Conservation (phyloP, 1,140 invertebrate species). For the Kradibia gibbosae region DNA sequence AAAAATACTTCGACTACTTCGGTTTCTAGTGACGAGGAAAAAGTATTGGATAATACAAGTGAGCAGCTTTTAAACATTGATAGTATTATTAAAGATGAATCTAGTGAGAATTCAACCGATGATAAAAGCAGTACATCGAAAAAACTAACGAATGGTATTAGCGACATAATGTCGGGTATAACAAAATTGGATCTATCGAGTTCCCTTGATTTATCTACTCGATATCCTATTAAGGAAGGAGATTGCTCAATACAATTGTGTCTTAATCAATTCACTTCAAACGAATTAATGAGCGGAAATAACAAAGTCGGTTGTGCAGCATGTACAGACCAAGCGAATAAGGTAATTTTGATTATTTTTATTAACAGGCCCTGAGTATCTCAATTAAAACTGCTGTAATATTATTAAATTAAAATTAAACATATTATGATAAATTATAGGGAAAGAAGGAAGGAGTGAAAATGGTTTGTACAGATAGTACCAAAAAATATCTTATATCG, state of each 20-base stretch:
- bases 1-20: slow-evolving; percentile 62
- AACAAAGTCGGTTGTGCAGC: slow-evolving; percentile 94
- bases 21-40: slow-evolving; percentile 47
- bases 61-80: slow-evolving; percentile 25
- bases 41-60: slow-evolving; percentile 29
- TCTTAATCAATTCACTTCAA: slow-evolving; percentile 91
- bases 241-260: slow-evolving; percentile 90
- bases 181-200: slow-evolving; percentile 55
- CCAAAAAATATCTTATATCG: slow-evolving; percentile 92
- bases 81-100: slow-evolving; percentile 40
- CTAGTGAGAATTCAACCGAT: slow-evolving; percentile 32
- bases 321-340: slow-evolving; percentile 84
- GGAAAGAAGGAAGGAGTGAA: slow-evolving; percentile 77
- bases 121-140: slow-evolving; percentile 27
- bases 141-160: slow-evolving; percentile 41
- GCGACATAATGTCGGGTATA: slow-evolving; percentile 53
- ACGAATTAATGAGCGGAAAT: slow-evolving; percentile 89
- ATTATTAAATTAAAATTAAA: too few species aligned
- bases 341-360: slow-evolving; percentile 59
- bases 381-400: too few species aligned
- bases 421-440: too few species aligned
- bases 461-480: slow-evolving; percentile 90
- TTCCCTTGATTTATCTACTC: slow-evolving; percentile 58
- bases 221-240: slow-evolving; percentile 82
- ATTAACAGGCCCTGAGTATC: not conserved